Percentiles rank a stretch among this genome's conserved stretches.
Evolutionary conservation across 37 sponge, comb jelly and placozoan species (phyloP).

Genomic region (Aphrocallistes beatrix): DNA sequence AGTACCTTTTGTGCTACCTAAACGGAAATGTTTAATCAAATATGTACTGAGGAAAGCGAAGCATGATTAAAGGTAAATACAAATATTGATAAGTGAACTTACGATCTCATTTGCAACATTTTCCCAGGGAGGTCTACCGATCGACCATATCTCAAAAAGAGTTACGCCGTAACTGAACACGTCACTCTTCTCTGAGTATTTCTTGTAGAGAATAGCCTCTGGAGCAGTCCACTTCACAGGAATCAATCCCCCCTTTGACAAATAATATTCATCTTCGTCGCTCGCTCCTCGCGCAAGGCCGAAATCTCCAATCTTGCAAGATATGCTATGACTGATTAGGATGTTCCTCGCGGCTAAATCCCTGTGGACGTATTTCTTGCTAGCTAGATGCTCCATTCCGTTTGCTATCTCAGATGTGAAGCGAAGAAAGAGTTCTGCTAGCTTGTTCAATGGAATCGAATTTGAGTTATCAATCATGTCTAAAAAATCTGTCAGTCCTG

Average conservation of each 20-base stretch:
- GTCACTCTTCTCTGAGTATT: slow-evolving; percentile 13
- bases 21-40: neutral
- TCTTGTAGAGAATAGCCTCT: neutral
- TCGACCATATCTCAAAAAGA: neutral
- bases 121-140: neutral
- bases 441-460: neutral
- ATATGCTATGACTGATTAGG: neutral
- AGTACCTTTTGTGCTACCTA: neutral
- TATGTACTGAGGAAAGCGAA: too few relatives aligned
- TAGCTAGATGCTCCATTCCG: neutral
- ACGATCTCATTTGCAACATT: neutral
- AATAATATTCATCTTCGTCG: neutral
- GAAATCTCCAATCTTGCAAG: neutral
- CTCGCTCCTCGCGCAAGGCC: neutral
- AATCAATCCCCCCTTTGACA: neutral
- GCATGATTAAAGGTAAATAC: neutral
- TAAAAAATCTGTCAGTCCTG: neutral
- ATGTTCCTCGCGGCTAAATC: slow-evolving; percentile 5
- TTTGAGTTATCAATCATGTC: neutral
- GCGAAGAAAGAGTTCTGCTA: neutral
- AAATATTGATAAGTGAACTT: too few relatives aligned
- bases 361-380: neutral
- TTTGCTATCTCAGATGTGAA: neutral
- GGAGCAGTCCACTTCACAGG: slow-evolving; percentile 14
- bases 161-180: neutral